Percentiles rank a stretch among this genome's conserved stretches.
Conservation (phyloP, 1,140 invertebrate species). For the Saccostrea echinata region DNA sequence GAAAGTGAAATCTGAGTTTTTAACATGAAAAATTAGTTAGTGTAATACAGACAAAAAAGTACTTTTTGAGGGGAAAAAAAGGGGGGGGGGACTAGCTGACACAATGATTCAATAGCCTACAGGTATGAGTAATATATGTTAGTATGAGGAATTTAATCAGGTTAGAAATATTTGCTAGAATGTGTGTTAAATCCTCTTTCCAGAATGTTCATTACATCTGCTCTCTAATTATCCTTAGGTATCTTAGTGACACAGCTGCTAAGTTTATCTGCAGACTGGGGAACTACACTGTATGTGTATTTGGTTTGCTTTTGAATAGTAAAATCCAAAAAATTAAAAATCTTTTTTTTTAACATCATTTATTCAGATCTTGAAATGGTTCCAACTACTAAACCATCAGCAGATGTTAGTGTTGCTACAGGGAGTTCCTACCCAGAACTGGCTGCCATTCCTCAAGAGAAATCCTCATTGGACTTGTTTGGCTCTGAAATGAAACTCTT, state of each 20-base stretch:
- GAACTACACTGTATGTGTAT: background rate
- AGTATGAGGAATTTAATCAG: background rate
- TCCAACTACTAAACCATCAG: background rate
- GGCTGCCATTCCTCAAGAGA: conserved; percentile 49
- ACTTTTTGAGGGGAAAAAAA: too few relatives aligned
- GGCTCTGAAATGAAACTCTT: conserved; percentile 61
- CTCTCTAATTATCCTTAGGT: background rate
- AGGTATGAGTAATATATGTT: background rate
- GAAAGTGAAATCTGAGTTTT: too few relatives aligned
- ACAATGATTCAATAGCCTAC: too few relatives aligned
- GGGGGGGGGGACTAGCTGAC: too few relatives aligned
- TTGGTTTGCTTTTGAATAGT: background rate
- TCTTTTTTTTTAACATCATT: background rate
- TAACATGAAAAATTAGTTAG: too few relatives aligned
- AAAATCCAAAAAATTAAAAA: background rate
- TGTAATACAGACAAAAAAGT: too few relatives aligned
- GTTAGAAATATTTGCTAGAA: background rate
- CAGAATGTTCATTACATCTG: background rate
- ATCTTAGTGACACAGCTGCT: conserved; percentile 2
- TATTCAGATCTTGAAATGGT: background rate
- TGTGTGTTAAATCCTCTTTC: background rate
- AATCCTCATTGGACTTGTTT: conserved; percentile 62
- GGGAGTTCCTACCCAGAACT: conserved; percentile 44
- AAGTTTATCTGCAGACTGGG: background rate
- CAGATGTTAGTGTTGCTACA: background rate